Evolutionary conservation across 1,140 invertebrate genomes (phyloP).

Genomic region (Subanguina moxae): DNA sequence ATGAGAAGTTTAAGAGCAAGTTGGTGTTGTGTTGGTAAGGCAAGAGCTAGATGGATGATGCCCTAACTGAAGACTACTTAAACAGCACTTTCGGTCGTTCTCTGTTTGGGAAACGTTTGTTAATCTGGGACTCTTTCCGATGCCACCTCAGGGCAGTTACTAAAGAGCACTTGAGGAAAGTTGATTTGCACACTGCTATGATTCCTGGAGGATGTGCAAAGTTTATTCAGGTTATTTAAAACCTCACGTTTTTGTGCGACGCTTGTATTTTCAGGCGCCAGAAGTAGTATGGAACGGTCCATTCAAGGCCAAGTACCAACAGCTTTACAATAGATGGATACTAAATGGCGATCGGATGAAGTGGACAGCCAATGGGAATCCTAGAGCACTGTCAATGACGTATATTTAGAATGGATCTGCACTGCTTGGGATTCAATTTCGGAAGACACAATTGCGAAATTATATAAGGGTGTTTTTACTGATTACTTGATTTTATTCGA

Average conservation of each 20-base stretch:
- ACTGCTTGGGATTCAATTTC: conserved; percentile 11
- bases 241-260: too few species aligned
- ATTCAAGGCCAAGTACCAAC: background rate
- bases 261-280: too few species aligned
- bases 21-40: background rate
- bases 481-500: background rate
- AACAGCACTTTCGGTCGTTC: background rate
- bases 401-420: conserved; percentile 17
- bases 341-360: too few species aligned
- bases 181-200: background rate
- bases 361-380: conserved; percentile 13
- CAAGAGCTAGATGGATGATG: conserved; percentile 5
- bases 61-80: background rate
- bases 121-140: conserved; percentile 6
- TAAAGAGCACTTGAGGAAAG: background rate
- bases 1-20: background rate
- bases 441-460: conserved; percentile 8
- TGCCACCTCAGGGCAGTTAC: background rate
- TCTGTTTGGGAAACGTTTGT: conserved; percentile 2
- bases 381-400: conserved; percentile 15
- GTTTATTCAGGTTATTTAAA: conserved; percentile 13
- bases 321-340: conserved; percentile 14
- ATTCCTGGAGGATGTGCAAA: conserved; percentile 3
- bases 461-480: background rate
- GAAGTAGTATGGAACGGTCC: too few species aligned